A percentile compares a stretch with the other conserved stretches of the same genome.
phyloP scores from a whole-genome alignment of 2,888 invertebrate genomes.

The Lepidocyrtinus sp. region DNA sequence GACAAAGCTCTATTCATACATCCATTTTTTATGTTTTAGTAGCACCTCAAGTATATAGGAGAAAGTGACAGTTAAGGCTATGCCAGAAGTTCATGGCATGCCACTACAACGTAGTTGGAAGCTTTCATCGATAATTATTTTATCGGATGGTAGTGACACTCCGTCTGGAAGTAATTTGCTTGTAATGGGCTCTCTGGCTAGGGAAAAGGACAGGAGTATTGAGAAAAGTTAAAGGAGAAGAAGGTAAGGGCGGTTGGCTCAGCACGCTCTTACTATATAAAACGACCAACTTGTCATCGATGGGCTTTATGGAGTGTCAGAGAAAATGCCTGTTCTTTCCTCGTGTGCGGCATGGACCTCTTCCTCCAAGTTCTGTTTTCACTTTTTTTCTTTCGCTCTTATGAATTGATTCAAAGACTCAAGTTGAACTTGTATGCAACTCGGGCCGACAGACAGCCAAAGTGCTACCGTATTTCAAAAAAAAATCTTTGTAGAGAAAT shows the following conservation, averaged over 20 bases:
- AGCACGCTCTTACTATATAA: not conserved
- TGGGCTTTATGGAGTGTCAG: constrained; percentile 49
- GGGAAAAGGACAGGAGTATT: not conserved
- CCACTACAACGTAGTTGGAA: not conserved
- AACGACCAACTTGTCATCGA: constrained; percentile 51
- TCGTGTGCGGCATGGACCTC: not conserved
- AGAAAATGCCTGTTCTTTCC: constrained; percentile 18
- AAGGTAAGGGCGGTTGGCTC: constrained; percentile 21
- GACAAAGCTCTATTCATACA: not conserved
- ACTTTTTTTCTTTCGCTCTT: not conserved
- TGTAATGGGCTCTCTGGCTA: constrained; percentile 42
- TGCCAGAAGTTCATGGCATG: constrained; percentile 35
- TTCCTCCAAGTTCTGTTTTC: not conserved
- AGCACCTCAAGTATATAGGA: not conserved
- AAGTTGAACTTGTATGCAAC: constrained; percentile 27
- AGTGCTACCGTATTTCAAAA: not conserved
- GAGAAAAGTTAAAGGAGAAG: constrained; percentile 4
- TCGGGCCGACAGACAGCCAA: not conserved
- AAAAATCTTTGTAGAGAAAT: too few species aligned
- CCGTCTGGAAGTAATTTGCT: constrained; percentile 59
- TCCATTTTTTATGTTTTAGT: not conserved
- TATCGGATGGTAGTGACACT: constrained; percentile 60
- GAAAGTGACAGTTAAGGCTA: constrained; percentile 32
- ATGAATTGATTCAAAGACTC: not conserved
- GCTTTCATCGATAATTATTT: constrained; percentile 58